Evolutionary conservation across 2,797 vertebrate species (phyloP).

Genomic region (Tragelaphus eurycerus): DNA sequence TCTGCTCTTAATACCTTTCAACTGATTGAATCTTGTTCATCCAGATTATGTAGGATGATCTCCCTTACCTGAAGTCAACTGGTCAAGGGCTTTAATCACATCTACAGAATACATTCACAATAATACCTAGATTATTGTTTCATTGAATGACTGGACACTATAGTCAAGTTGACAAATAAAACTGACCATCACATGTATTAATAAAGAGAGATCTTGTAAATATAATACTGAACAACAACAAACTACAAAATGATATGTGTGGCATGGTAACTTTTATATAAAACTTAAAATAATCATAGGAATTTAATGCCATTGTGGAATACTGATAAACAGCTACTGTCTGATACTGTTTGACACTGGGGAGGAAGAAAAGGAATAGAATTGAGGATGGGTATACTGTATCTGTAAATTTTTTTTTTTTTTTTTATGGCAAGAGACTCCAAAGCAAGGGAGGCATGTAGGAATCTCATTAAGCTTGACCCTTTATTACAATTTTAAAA

Average conservation of each 20-base stretch:
- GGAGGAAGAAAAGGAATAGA: background rate
- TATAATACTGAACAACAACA: background rate
- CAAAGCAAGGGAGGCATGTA: slow-evolving; percentile 27
- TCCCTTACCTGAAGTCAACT: background rate
- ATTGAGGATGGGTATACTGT: background rate
- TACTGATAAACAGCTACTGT: background rate
- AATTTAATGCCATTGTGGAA: background rate
- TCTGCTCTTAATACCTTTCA: background rate
- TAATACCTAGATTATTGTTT: background rate
- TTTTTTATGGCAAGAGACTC: background rate
- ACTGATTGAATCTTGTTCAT: background rate
- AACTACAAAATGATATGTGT: background rate
- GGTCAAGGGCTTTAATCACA: background rate
- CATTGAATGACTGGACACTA: background rate
- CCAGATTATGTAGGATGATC: background rate
- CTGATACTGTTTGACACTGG: background rate
- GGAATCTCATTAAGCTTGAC: background rate
- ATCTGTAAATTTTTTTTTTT: background rate
- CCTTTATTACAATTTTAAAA: background rate
- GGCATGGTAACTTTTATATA: background rate
- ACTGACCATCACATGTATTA: background rate
- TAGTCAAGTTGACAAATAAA: background rate
- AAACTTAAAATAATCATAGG: background rate
- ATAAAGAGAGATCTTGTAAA: background rate
- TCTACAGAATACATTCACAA: background rate